Conservation (phyloP, 2,888 invertebrate genomes). For the Chalcis sispes region DNA sequence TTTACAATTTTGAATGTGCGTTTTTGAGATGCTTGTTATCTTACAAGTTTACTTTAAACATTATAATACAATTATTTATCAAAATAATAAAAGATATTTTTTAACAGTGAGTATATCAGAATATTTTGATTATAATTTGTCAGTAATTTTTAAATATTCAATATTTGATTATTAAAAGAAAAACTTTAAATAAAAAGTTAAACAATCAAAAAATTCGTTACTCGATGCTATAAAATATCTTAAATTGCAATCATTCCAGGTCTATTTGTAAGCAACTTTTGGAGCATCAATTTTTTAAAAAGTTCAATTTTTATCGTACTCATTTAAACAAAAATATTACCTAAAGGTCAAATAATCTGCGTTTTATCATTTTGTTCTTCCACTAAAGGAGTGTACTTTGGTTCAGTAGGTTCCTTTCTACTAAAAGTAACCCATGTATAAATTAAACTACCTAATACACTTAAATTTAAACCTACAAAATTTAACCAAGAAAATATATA, state of each 20-base stretch:
- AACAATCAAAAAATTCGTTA: no score
- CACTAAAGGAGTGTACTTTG: conserved; percentile 68
- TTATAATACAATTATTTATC: background rate
- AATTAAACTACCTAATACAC: conserved; percentile 89
- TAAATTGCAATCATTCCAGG: background rate
- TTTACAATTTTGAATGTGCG: conserved; percentile 37
- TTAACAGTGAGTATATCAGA: background rate
- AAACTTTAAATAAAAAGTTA: no score
- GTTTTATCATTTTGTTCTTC: conserved; percentile 67
- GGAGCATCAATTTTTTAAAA: background rate
- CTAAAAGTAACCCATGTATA: conserved; percentile 93
- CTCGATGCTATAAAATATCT: background rate
- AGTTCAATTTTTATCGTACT: background rate
- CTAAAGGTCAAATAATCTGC: conserved; percentile 73
- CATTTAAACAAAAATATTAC: conserved; percentile 35
- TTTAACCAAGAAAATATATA: conserved; percentile 96
- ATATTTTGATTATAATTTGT: no score
- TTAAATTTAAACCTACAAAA: conserved; percentile 97
- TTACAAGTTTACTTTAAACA: background rate
- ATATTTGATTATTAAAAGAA: no score
- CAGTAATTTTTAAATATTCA: no score
- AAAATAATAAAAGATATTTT: background rate
- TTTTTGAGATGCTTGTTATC: background rate
- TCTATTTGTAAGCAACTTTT: background rate
- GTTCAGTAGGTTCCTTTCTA: conserved; percentile 77